phyloP scores from a whole-genome alignment of 2,113 vertebrate species.

The Pardalotus punctatus region DNA sequence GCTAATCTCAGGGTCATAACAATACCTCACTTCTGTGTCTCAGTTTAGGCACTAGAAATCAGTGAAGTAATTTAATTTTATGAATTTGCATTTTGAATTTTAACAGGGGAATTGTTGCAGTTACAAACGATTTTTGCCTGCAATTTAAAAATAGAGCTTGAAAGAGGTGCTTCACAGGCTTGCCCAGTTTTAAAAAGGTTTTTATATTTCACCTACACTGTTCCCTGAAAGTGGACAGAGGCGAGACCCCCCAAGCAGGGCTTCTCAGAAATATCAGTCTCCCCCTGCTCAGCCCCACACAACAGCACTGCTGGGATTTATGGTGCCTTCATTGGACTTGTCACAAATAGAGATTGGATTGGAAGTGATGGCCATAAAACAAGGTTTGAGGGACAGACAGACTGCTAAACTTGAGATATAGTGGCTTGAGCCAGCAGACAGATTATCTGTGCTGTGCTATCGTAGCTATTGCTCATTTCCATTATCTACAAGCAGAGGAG shows the following conservation, averaged over 20 bases:
- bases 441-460: neutral
- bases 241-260: neutral
- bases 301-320: slow-evolving; percentile 16
- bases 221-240: neutral
- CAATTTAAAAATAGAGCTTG: neutral
- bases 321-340: neutral
- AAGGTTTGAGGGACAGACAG: slow-evolving; percentile 16
- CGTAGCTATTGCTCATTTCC: slow-evolving; percentile 16
- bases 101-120: neutral
- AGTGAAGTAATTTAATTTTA: neutral
- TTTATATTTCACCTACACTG: neutral
- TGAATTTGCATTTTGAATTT: neutral
- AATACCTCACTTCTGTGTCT: neutral
- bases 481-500: neutral
- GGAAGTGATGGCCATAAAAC: slow-evolving; percentile 31
- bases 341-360: slow-evolving; percentile 46
- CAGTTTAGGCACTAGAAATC: neutral
- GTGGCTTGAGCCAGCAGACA: neutral
- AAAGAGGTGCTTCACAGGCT: neutral
- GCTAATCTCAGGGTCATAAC: neutral
- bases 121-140: neutral
- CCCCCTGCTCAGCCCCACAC: neutral
- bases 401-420: slow-evolving; percentile 25
- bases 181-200: neutral
- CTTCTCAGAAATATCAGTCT: neutral